Percentiles rank a stretch among this genome's conserved stretches.
Evolutionary conservation across 2,113 vertebrate genomes (phyloP).

Genomic region (Corythoichthys haematopterus): DNA sequence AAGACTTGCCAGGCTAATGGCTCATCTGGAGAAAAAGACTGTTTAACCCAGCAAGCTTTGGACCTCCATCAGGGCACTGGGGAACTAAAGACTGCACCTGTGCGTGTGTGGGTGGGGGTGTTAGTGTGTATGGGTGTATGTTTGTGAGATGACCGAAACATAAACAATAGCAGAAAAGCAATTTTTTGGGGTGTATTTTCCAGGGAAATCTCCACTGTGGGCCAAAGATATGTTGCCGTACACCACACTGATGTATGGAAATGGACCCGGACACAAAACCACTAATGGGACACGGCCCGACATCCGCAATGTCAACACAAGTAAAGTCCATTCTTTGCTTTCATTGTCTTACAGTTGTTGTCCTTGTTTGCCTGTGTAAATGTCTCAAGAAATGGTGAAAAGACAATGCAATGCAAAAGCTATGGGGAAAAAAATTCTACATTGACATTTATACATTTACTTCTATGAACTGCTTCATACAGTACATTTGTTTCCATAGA

Average conservation of each 20-base stretch:
- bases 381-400: background rate
- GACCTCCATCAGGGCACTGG: conserved; percentile 20
- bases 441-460: background rate
- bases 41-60: conserved; percentile 37
- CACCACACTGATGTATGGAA: conserved; percentile 76
- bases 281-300: conserved; percentile 62
- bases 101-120: conserved; percentile 14
- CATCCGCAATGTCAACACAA: conserved; percentile 63
- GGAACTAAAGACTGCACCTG: conserved; percentile 6
- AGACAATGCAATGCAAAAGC: background rate
- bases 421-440: background rate
- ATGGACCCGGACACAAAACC: conserved; percentile 69
- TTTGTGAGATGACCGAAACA: background rate
- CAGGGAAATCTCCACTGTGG: conserved; percentile 73
- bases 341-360: background rate
- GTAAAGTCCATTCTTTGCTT: conserved; percentile 42
- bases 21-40: conserved; percentile 51
- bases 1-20: conserved; percentile 42
- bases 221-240: conserved; percentile 63
- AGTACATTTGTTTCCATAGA: conserved; percentile 34
- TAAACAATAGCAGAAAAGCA: background rate
- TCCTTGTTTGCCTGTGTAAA: background rate
- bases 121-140: conserved; percentile 2
- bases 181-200: conserved; percentile 8
- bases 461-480: background rate